Conservation (phyloP, 2,113 vertebrate species). For the Dipodomys stephensi region DNA sequence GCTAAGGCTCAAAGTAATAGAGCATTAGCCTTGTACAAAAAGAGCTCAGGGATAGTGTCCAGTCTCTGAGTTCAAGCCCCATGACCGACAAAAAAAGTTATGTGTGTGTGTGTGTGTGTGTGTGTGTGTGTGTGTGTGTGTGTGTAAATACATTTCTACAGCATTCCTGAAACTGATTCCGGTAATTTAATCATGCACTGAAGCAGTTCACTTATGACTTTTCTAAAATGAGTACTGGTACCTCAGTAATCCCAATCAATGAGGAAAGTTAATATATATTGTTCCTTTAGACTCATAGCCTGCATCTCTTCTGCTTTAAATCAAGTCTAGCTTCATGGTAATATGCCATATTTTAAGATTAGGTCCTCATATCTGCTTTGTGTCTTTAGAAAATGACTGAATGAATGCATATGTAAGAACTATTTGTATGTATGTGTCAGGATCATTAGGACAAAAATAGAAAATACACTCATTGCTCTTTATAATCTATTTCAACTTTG, state of each 20-base stretch:
- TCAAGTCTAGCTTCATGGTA: not conserved
- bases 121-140: too few species aligned
- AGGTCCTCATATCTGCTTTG: not conserved
- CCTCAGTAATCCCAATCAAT: slow-evolving; percentile 43
- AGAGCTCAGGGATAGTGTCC: too few species aligned
- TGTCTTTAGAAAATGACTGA: slow-evolving; percentile 35
- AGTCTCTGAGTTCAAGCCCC: too few species aligned
- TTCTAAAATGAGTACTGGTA: slow-evolving; percentile 8
- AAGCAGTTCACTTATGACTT: not conserved
- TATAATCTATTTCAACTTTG: slow-evolving; percentile 56
- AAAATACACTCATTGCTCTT: not conserved
- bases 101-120: not conserved
- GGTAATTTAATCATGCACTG: not conserved
- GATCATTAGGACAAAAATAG: not conserved
- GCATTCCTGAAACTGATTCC: not conserved
- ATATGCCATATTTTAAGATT: slow-evolving; percentile 28
- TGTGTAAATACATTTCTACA: not conserved
- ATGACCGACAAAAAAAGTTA: too few species aligned
- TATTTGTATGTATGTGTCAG: not conserved
- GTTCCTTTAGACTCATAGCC: slow-evolving; percentile 25
- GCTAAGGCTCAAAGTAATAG: too few species aligned
- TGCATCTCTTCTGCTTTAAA: slow-evolving; percentile 28
- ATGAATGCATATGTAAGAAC: not conserved
- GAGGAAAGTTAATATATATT: not conserved
- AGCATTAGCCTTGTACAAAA: too few species aligned